A percentile compares a stretch with the other conserved stretches of the same genome.
Evolutionary conservation across 2,113 vertebrate species (phyloP).

Genomic region (Notarius lentiginosus): DNA sequence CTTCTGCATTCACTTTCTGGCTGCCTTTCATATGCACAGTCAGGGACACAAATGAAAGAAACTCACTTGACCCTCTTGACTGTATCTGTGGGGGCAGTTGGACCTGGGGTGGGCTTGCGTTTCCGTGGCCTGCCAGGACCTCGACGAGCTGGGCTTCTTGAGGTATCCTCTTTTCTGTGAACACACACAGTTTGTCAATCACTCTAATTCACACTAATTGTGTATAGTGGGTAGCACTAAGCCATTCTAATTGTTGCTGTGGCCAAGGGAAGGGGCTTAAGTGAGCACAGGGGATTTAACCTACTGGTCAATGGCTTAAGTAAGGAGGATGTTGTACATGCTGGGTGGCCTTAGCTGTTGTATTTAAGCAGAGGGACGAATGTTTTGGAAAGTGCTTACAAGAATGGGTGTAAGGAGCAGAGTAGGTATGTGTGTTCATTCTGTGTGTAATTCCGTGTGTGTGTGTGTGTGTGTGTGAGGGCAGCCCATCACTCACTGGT

Average conservation of each 20-base stretch:
- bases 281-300: slow-evolving; percentile 35
- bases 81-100: slow-evolving; percentile 66
- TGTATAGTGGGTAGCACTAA: slow-evolving; percentile 48
- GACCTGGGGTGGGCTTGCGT: slow-evolving; percentile 76
- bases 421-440: slow-evolving; percentile 6
- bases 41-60: not conserved
- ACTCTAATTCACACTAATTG: slow-evolving; percentile 55
- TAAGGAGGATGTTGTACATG: slow-evolving; percentile 43
- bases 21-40: not conserved
- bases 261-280: slow-evolving; percentile 48
- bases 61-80: slow-evolving; percentile 87
- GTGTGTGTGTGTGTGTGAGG: slow-evolving; percentile 38
- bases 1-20: not conserved
- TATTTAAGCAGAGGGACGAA: slow-evolving; percentile 36
- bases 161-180: slow-evolving; percentile 88
- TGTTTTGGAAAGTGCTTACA: slow-evolving; percentile 28
- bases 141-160: slow-evolving; percentile 86
- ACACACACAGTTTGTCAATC: slow-evolving; percentile 44
- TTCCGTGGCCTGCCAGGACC: slow-evolving; percentile 94
- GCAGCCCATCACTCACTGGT: slow-evolving; percentile 74
- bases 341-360: slow-evolving; percentile 52
- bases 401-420: slow-evolving; percentile 5
- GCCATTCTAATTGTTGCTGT: slow-evolving; percentile 53
- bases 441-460: slow-evolving; percentile 18
- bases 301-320: slow-evolving; percentile 48